Evolutionary conservation across 2,113 vertebrate species (phyloP).

Genomic region (Oncorhynchus kisutch): DNA sequence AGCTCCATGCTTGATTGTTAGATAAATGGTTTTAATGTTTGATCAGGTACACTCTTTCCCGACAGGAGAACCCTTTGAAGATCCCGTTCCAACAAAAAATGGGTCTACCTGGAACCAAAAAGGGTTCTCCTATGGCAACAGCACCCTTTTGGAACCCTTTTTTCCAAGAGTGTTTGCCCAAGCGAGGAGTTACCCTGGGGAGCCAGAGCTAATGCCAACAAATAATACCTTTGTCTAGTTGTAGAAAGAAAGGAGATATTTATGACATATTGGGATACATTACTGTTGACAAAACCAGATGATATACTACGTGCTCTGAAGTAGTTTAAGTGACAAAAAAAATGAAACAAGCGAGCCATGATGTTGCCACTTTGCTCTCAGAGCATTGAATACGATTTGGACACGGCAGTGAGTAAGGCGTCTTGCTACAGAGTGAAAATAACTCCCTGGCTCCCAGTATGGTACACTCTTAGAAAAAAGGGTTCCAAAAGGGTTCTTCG

Average conservation of each 20-base stretch:
- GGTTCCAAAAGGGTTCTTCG: too few relatives aligned
- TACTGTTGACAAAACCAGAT: neutral
- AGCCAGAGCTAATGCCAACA: too few relatives aligned
- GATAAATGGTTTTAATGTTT: neutral
- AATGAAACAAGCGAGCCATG: neutral
- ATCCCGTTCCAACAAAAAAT: too few relatives aligned
- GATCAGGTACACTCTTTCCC: neutral
- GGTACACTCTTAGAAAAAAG: neutral
- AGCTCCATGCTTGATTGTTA: neutral
- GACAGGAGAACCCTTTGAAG: too few relatives aligned
- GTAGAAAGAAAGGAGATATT: neutral
- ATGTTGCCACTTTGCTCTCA: constrained; percentile 4
- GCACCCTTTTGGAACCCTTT: too few relatives aligned
- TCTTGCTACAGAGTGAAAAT: constrained; percentile 2
- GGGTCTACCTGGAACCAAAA: too few relatives aligned
- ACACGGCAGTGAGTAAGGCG: neutral
- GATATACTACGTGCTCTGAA: neutral
- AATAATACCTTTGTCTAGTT: neutral
- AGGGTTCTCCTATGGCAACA: too few relatives aligned
- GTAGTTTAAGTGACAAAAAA: constrained; percentile 19
- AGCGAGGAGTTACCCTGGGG: too few relatives aligned
- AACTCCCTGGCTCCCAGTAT: constrained; percentile 1
- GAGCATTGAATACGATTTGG: constrained; percentile 15
- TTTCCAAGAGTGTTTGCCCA: too few relatives aligned
- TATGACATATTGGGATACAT: constrained; percentile 1